Evolutionary conservation across 1,140 invertebrate species (phyloP).

Genomic region (Hylaeus anthracinus): DNA sequence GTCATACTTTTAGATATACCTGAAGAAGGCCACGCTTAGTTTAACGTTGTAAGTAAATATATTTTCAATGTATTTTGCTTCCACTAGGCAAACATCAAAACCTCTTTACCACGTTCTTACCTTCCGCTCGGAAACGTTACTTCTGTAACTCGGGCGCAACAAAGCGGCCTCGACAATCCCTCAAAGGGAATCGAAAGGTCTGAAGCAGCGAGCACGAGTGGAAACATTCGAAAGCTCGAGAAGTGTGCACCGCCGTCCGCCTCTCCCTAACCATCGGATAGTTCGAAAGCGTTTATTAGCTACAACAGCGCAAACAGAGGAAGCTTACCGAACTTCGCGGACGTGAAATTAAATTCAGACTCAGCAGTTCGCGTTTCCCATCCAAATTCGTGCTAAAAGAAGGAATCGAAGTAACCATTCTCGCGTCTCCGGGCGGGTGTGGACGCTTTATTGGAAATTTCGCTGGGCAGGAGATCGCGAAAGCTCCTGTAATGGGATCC

Average conservation of each 20-base stretch:
- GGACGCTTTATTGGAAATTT: conserved; percentile 10
- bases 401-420: neutral
- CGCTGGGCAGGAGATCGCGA: neutral
- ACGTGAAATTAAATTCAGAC: neutral
- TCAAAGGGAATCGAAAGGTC: no score
- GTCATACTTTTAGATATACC: no score
- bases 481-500: neutral
- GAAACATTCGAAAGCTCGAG: neutral
- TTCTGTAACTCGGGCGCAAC: no score
- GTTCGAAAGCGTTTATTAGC: neutral
- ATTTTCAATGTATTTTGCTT: no score
- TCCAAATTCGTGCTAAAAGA: neutral
- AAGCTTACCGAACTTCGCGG: neutral
- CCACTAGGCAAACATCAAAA: no score
- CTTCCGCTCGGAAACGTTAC: no score
- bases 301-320: neutral
- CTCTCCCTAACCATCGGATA: no score
- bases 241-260: no score
- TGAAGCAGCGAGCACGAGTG: neutral
- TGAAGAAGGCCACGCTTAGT: no score
- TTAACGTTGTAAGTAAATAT: no score
- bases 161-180: no score
- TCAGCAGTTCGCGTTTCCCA: neutral
- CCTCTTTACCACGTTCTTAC: no score
- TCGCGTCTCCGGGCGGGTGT: neutral